Evolutionary conservation across 2,113 vertebrate species (phyloP), one percentile per base, ranked within the genome.

Genomic region (Tauraco erythrolophus): DNA sequence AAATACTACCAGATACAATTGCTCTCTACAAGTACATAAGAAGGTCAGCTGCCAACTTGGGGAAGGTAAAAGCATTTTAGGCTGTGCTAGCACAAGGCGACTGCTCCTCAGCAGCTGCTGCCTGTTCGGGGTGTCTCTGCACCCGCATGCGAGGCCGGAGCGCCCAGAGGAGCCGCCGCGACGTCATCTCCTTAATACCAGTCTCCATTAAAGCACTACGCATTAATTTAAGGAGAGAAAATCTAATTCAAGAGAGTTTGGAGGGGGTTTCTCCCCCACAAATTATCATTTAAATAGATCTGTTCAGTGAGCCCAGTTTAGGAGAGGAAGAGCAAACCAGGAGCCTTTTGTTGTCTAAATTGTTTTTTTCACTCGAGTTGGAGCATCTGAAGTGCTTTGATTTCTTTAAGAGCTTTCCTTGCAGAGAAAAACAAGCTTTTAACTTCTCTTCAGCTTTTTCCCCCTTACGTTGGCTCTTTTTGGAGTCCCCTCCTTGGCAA

Each of bases 261-360:
- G 65, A 89, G 80, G 53, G 75, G 39, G 56, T 65, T 90, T 91
- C 57, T 91, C 68, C 64, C 84, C 82, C 41, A 46, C 70, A 68
- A 80, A 97, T 97, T 93, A 96, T 96, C 95, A 84, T 97, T 94
- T 97, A 96, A 97, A 96, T 96, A 39, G 95, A 93, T 94, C 88
- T 77, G 91, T 68, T 90, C 33, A n/a, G 89, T 85, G 89, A 95
- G 89, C 86, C 95, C 61, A 33, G 76, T 74, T 64, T 64, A 78
- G 53, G 90, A 75, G n/a, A 94, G 69, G 75, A 94, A 93, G 77
- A 89, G 71, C 80, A 84, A 82, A 77, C 81, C 50, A 4, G 72
- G 92, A 91, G 83, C 39, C 70, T 80, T 96, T 96, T 97, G 97
- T 94, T 94, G 96, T 90, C 87, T 83, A 84, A 94, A 96, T 96